A percentile compares a stretch with the other conserved stretches of the same genome.
Evolutionary conservation across 2,888 invertebrate species (phyloP).

Genomic region (Thereva nobilitata): DNA sequence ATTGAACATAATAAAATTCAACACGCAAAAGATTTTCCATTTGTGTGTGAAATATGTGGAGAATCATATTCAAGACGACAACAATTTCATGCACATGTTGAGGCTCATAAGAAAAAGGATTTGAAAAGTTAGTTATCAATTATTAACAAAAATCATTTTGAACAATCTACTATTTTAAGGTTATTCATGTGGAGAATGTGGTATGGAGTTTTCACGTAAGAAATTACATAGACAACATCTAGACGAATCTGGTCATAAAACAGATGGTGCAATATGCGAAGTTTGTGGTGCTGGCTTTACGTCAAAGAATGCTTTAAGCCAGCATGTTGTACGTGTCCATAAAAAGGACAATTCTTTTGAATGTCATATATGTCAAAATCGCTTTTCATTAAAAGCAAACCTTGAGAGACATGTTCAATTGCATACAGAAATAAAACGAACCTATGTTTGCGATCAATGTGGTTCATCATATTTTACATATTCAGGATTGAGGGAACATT

Average conservation of each 20-base stretch:
- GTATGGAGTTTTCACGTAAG: slow-evolving; percentile 54
- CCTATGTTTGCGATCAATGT: slow-evolving; percentile 58
- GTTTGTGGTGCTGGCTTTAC: slow-evolving; percentile 56
- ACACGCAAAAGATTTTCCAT: slow-evolving; percentile 57
- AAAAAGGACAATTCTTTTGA: slow-evolving; percentile 58
- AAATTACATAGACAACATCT: slow-evolving; percentile 56
- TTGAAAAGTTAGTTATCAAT: slow-evolving; percentile 54
- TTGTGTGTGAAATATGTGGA: slow-evolving; percentile 57
- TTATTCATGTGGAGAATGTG: slow-evolving; percentile 56
- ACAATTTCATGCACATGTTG: slow-evolving; percentile 58
- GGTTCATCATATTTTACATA: slow-evolving; percentile 58
- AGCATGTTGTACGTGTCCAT: slow-evolving; percentile 56
- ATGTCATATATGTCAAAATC: slow-evolving; percentile 58
- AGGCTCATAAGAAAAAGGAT: slow-evolving; percentile 58
- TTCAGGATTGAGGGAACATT: slow-evolving; percentile 57
- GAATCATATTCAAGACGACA: slow-evolving; percentile 57
- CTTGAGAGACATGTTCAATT: slow-evolving; percentile 57
- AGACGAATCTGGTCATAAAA: slow-evolving; percentile 56
- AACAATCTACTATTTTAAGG: slow-evolving; percentile 44
- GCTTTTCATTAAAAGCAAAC: slow-evolving; percentile 57
- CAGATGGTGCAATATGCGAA: slow-evolving; percentile 58
- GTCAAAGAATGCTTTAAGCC: slow-evolving; percentile 56
- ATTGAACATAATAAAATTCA: slow-evolving; percentile 56
- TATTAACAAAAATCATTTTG: slow-evolving; percentile 3
- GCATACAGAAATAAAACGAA: slow-evolving; percentile 57